Conservation (phyloP, 2,888 invertebrate genomes). For the Hemistola chrysoprasaria region DNA sequence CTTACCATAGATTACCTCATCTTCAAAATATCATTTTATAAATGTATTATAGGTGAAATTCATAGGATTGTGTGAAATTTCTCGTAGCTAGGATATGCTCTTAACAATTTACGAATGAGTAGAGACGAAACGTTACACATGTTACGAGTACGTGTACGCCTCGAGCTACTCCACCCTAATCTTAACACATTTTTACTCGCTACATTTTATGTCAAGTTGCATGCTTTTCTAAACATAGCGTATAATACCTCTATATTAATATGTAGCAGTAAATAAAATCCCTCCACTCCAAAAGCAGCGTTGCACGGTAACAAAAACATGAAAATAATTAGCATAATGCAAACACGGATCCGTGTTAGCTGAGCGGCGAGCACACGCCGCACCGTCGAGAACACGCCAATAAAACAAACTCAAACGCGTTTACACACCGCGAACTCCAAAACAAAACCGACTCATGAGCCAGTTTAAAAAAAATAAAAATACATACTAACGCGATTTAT, state of each 20-base stretch:
- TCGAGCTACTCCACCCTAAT: conserved; percentile 3
- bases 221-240: too few species aligned
- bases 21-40: too few species aligned
- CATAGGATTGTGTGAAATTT: neutral
- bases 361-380: too few species aligned
- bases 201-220: too few species aligned
- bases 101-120: conserved; percentile 1
- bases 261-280: too few species aligned
- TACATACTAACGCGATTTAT: conserved; percentile 34
- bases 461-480: conserved; percentile 28
- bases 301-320: conserved; percentile 13
- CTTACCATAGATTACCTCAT: too few species aligned
- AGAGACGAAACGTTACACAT: conserved; percentile 7
- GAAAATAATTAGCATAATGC: conserved; percentile 24
- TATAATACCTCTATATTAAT: too few species aligned
- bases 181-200: too few species aligned
- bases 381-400: conserved; percentile 23
- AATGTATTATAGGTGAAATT: too few species aligned
- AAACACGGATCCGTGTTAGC: conserved; percentile 23
- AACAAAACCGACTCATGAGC: conserved; percentile 27
- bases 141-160: neutral
- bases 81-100: neutral
- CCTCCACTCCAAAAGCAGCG: conserved; percentile 7
- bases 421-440: conserved; percentile 23
- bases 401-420: conserved; percentile 30